Base-by-base conservation (phyloP, 2,888 invertebrate species). In the Polymixis lichenea region DNA sequence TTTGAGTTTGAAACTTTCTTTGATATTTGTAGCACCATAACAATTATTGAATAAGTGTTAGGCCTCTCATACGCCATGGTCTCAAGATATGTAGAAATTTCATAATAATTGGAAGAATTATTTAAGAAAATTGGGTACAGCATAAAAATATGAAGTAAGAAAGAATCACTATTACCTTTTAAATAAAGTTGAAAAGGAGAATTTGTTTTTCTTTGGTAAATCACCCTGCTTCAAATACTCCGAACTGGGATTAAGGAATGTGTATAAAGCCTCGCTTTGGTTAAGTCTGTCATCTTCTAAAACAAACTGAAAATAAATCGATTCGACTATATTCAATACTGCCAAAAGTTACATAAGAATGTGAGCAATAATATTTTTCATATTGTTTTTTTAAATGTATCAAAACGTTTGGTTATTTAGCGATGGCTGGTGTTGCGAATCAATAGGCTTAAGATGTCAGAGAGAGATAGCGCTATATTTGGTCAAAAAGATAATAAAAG, bases 161-260 rank as follows among this genome's bases (percentile, higher is more conserved):
- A 53, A 13, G 3, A 67, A n/a, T 60, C 13, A 62, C 6, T 28
- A 68, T 89, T 97, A 98, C 97, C 98, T 98, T 97, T 98, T 98
- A 90, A 99, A 98, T 78, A 99, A 96, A 0, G 98, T 98, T 9
- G 98, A 98, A 83, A 99, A 97, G 3, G 98, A 99, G 94, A 99
- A 99, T 90, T 98, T 98, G 17, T 98, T 98, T 94, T 98, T 99
- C 95, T 98, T 98, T 81, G 98, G 98, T 88, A 98, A 97, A 62
- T 98, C 98, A 62, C 97, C 97, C 75, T 98, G 98, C 93, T 98
- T 98, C 84, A 99, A 96, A 94, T 98, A 98, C 91, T 99, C 98
- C 0, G 99, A 98, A 93, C 98, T 98, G 7, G 99, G 99, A 92
- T 98, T 98, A n/a, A 99, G 97, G 95, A 99, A 99, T 80, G 98